phyloP scores from a whole-genome alignment of 2,113 vertebrate genomes.

The Hippocampus abdominalis region DNA sequence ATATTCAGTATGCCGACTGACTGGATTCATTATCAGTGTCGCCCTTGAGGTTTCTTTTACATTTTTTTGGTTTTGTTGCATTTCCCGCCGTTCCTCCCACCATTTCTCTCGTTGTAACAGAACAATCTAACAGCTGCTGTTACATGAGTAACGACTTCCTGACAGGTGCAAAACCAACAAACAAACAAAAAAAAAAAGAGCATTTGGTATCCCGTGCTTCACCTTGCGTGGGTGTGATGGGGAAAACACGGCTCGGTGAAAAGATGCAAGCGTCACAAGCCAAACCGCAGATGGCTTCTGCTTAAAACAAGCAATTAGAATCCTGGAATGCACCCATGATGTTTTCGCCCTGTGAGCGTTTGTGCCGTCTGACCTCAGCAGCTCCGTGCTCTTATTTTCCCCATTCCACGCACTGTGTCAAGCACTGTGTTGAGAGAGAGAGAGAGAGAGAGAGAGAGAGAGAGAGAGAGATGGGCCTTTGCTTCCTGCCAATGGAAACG shows the following conservation, averaged over 20 bases:
- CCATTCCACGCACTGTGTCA: slow-evolving; percentile 42
- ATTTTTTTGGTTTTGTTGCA: background rate
- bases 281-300: background rate
- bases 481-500: slow-evolving; percentile 68
- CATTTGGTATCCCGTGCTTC: slow-evolving; percentile 1
- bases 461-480: slow-evolving; percentile 67
- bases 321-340: background rate
- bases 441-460: slow-evolving; percentile 58
- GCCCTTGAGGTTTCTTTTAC: too few relatives aligned
- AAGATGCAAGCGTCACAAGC: background rate
- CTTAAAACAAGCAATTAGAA: background rate
- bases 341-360: background rate
- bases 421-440: slow-evolving; percentile 22
- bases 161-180: slow-evolving; percentile 14
- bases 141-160: slow-evolving; percentile 31
- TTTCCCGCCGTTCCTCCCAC: slow-evolving; percentile 5
- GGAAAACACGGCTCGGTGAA: slow-evolving; percentile 35
- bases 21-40: background rate
- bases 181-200: slow-evolving; percentile 4
- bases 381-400: slow-evolving; percentile 51
- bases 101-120: slow-evolving; percentile 11
- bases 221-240: slow-evolving; percentile 37
- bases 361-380: slow-evolving; percentile 46
- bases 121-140: slow-evolving; percentile 32
- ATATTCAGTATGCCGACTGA: background rate